Evolutionary conservation across 2,797 vertebrate genomes (phyloP).

Genomic region (Hydrocynus forskahlii): DNA sequence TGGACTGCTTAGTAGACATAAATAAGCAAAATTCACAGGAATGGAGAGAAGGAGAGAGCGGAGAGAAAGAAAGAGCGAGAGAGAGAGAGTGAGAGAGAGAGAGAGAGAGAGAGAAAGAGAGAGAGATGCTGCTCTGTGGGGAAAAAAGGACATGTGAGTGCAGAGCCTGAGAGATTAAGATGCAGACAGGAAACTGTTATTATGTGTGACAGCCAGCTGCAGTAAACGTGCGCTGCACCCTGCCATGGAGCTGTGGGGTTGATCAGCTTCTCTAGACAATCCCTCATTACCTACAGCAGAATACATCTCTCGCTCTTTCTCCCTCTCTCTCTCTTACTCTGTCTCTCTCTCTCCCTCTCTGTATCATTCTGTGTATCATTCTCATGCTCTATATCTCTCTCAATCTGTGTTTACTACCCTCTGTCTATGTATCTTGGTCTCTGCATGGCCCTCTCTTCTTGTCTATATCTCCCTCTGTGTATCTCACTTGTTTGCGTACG

Average conservation of each 20-base stretch:
- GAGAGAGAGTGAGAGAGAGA: neutral
- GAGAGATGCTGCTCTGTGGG: constrained; percentile 13
- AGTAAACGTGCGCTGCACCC: constrained; percentile 32
- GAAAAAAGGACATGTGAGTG: constrained; percentile 42
- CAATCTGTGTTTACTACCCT: too few species aligned
- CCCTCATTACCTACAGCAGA: constrained; percentile 55
- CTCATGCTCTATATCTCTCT: neutral
- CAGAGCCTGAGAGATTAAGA: constrained; percentile 55
- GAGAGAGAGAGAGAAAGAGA: neutral
- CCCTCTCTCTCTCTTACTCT: constrained; percentile 10
- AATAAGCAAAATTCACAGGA: constrained; percentile 16
- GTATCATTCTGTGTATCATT: too few species aligned
- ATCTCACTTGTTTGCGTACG: neutral
- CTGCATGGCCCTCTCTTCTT: neutral
- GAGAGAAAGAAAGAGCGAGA: constrained; percentile 14
- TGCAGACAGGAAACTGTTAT: constrained; percentile 53
- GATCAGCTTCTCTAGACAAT: constrained; percentile 42
- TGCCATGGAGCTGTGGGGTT: constrained; percentile 51
- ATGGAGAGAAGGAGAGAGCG: constrained; percentile 5
- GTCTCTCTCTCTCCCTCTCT: neutral
- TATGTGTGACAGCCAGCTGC: constrained; percentile 42
- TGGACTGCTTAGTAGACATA: neutral
- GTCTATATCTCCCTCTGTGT: neutral
- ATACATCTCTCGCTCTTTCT: constrained; percentile 18
- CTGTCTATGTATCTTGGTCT: neutral